Conservation (phyloP, 2,113 vertebrate genomes). For the Natator depressus region DNA sequence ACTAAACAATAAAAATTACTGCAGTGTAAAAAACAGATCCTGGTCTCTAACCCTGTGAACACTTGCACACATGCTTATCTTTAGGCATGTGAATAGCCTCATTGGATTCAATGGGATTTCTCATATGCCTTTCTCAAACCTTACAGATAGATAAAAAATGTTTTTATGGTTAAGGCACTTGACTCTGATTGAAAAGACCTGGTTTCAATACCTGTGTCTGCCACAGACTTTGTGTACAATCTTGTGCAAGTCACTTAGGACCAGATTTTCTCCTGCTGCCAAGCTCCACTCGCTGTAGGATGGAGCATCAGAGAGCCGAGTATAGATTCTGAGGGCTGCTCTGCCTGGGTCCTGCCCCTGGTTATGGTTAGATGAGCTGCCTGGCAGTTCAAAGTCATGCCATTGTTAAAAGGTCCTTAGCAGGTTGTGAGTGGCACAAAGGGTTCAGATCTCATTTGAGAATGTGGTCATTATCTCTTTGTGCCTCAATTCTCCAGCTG, state of each 20-base stretch:
- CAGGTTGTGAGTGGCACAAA: neutral
- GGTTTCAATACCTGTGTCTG: neutral
- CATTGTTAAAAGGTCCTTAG: neutral
- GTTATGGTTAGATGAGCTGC: neutral
- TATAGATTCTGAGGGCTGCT: neutral
- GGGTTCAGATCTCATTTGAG: neutral
- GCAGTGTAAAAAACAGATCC: neutral
- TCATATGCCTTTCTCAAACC: neutral
- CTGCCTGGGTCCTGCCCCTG: accelerated
- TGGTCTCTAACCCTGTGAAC: neutral
- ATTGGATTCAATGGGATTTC: neutral
- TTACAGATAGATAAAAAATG: neutral
- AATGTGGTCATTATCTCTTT: neutral
- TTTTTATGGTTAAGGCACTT: neutral
- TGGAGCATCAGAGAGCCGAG: neutral
- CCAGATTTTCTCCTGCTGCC: neutral
- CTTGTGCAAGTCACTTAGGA: neutral
- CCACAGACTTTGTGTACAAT: accelerated
- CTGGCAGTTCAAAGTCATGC: neutral
- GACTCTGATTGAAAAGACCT: neutral
- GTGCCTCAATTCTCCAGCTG: too few relatives aligned
- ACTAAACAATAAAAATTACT: neutral
- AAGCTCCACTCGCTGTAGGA: neutral
- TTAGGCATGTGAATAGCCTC: neutral
- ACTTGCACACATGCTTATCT: neutral